Conservation (phyloP, 2,113 vertebrate species). For the Gorilla gorilla region DNA sequence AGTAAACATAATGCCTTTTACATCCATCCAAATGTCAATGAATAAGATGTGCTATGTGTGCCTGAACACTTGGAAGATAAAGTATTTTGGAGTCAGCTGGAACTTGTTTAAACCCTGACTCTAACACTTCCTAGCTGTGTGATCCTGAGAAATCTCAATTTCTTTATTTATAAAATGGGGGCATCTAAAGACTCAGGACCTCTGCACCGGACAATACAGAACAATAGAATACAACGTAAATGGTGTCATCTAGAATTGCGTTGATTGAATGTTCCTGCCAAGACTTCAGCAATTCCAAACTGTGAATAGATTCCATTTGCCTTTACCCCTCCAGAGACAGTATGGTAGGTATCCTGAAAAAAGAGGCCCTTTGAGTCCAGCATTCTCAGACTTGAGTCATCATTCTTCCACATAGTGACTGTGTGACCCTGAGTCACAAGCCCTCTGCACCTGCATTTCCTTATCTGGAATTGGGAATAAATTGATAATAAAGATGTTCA, state of each 20-base stretch:
- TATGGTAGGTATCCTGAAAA: neutral
- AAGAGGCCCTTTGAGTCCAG: neutral
- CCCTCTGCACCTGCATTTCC: neutral
- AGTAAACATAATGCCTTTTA: neutral
- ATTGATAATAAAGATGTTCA: neutral
- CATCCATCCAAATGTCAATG: too few relatives aligned
- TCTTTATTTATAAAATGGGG: neutral
- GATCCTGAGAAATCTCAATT: neutral
- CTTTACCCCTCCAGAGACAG: neutral
- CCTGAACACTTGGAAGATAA: neutral
- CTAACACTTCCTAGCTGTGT: neutral
- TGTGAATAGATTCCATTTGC: neutral
- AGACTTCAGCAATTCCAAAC: neutral
- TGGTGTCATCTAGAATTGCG: neutral
- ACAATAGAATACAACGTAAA: neutral
- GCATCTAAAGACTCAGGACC: neutral
- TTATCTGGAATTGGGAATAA: neutral
- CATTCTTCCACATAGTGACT: neutral
- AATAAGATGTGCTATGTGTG: fast-evolving
- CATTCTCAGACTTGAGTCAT: neutral
- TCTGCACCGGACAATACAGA: neutral
- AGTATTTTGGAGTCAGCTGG: neutral
- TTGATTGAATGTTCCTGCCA: neutral
- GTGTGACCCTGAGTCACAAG: neutral
- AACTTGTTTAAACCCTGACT: neutral